These are phyloP conservation scores for Pheucticus melanocephalus DNA, from an alignment of 2,113 vertebrate genomes.

Conservation along the genomic window DNA sequence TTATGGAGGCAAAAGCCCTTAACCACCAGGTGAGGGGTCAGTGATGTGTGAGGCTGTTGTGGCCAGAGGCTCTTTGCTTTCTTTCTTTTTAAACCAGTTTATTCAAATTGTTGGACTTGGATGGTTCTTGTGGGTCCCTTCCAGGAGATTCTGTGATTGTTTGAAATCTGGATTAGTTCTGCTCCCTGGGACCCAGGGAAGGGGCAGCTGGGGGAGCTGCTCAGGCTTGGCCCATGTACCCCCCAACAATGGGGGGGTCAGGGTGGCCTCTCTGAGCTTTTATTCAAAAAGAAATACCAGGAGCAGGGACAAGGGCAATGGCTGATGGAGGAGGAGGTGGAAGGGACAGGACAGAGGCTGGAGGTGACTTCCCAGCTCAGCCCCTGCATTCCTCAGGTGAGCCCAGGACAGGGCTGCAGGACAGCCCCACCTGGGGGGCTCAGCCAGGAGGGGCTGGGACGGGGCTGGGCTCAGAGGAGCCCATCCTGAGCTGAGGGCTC, in stretches of 20 bases:
- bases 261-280: background rate
- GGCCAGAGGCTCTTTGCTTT: background rate
- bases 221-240: background rate
- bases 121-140: background rate
- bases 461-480: background rate
- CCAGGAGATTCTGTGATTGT: background rate
- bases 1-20: background rate
- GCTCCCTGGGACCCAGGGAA: background rate
- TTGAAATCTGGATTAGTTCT: background rate
- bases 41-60: background rate
- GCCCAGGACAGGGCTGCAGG: background rate
- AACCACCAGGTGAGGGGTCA: accelerated
- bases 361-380: background rate
- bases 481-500: accelerated
- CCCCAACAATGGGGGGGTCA: background rate
- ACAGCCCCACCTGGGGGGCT: background rate
- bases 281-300: background rate
- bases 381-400: too few species aligned
- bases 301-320: background rate
- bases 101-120: background rate
- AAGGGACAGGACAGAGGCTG: background rate
- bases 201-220: background rate
- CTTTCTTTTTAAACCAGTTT: background rate
- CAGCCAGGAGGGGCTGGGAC: background rate
- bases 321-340: background rate